A percentile compares a stretch with the other conserved stretches of the same genome.
Evolutionary conservation across 2,113 vertebrate species (phyloP).

Genomic region (Galemys pyrenaicus): DNA sequence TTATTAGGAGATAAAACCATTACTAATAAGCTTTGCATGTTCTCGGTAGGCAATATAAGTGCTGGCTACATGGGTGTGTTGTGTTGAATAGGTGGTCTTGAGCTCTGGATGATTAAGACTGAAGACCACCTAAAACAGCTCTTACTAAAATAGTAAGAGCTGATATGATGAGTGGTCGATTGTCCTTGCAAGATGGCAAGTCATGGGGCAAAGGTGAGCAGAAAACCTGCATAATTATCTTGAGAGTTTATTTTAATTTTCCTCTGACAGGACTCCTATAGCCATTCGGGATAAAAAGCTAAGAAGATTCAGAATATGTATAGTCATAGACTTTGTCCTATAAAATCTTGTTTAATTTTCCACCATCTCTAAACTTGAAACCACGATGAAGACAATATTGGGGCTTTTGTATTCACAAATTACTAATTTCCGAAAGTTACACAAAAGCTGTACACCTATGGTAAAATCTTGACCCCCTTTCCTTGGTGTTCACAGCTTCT

Average conservation of each 20-base stretch:
- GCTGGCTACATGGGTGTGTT: neutral
- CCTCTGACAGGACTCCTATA: neutral
- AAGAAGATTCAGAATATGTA: neutral
- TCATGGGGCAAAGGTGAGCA: neutral
- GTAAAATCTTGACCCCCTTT: neutral
- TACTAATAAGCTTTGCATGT: neutral
- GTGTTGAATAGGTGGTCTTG: neutral
- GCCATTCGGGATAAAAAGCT: neutral
- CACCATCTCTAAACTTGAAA: neutral
- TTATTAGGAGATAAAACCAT: no score
- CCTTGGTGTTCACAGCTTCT: neutral
- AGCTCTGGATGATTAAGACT: neutral
- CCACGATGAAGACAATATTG: neutral
- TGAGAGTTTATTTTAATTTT: neutral
- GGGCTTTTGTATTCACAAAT: neutral
- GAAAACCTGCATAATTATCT: neutral
- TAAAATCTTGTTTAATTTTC: neutral
- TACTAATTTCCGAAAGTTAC: neutral
- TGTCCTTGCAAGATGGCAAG: neutral
- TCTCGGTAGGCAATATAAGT: neutral
- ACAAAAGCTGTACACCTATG: neutral
- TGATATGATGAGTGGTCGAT: neutral
- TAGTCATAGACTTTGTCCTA: neutral
- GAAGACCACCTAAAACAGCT: neutral
- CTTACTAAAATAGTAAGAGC: accelerated